These are phyloP conservation scores for Willisornis vidua DNA, from an alignment of 2,113 vertebrate genomes.

Conservation along the genomic window DNA sequence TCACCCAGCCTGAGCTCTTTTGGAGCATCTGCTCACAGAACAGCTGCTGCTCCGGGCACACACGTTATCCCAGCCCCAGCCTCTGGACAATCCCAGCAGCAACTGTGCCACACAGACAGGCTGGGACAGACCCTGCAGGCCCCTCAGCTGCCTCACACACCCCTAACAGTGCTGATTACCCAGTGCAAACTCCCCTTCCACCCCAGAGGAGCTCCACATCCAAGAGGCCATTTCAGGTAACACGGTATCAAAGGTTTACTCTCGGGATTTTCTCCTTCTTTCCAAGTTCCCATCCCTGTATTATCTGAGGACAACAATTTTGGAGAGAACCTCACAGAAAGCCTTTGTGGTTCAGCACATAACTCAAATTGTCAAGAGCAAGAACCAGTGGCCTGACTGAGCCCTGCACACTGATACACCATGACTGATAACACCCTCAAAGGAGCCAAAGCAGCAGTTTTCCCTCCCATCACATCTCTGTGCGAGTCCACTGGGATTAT, in stretches of 20 bases:
- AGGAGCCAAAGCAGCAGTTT: background rate
- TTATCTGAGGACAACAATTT: background rate
- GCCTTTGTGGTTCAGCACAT: background rate
- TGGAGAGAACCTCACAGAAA: background rate
- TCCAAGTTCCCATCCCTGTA: background rate
- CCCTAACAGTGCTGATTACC: rapidly evolving
- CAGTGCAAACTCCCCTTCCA: background rate
- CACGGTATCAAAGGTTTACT: background rate
- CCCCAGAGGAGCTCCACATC: rapidly evolving
- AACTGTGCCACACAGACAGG: background rate
- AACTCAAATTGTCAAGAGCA: background rate
- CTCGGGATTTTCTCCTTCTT: background rate
- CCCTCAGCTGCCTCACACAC: rapidly evolving
- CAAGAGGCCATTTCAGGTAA: background rate
- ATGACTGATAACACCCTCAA: background rate
- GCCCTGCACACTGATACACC: background rate
- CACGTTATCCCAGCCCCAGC: rapidly evolving
- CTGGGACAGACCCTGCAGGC: rapidly evolving
- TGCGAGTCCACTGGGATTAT: background rate
- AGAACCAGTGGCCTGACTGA: background rate
- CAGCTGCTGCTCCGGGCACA: background rate
- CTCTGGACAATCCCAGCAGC: background rate
- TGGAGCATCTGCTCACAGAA: background rate
- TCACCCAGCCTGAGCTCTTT: background rate
- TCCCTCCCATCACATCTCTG: background rate